A percentile compares a stretch with the other conserved stretches of the same genome.
Conservation (phyloP, 2,797 vertebrate species). For the Helarctos malayanus region DNA sequence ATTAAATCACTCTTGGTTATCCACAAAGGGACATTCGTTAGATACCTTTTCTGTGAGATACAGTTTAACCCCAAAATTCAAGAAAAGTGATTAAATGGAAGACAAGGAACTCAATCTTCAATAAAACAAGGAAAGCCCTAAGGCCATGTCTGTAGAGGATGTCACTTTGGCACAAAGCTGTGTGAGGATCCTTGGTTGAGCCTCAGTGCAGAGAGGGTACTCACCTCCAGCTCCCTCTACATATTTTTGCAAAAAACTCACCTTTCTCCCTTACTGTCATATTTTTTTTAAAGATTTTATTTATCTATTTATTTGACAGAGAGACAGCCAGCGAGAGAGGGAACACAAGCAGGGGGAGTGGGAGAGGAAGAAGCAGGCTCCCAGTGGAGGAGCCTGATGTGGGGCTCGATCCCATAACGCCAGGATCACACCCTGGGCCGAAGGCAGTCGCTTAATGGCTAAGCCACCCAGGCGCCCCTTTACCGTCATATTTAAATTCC, state of each 20-base stretch:
- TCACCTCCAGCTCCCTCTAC: neutral
- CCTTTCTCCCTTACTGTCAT: neutral
- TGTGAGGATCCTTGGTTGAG: neutral
- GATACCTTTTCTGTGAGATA: slow-evolving; percentile 32
- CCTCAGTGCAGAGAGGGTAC: neutral
- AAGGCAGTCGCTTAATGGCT: too few relatives aligned
- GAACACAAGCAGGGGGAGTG: too few relatives aligned
- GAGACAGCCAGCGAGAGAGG: too few relatives aligned
- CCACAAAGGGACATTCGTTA: slow-evolving; percentile 51
- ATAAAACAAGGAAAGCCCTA: neutral
- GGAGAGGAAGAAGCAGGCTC: too few relatives aligned
- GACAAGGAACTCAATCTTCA: neutral
- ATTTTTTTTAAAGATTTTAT: neutral
- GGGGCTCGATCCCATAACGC: too few relatives aligned
- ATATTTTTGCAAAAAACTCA: neutral
- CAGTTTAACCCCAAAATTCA: slow-evolving; percentile 52
- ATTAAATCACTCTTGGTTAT: slow-evolving; percentile 66
- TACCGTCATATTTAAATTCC: neutral
- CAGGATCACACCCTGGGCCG: too few relatives aligned
- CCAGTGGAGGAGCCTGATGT: too few relatives aligned
- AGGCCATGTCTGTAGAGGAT: neutral
- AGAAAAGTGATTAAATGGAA: neutral
- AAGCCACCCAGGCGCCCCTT: too few relatives aligned
- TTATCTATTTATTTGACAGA: too few relatives aligned
- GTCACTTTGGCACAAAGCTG: neutral